A percentile compares a stretch with the other conserved stretches of the same genome.
These are phyloP conservation scores for Monoplex corrugatus DNA, from an alignment of 2,888 invertebrate species.

Conservation along the genomic window DNA sequence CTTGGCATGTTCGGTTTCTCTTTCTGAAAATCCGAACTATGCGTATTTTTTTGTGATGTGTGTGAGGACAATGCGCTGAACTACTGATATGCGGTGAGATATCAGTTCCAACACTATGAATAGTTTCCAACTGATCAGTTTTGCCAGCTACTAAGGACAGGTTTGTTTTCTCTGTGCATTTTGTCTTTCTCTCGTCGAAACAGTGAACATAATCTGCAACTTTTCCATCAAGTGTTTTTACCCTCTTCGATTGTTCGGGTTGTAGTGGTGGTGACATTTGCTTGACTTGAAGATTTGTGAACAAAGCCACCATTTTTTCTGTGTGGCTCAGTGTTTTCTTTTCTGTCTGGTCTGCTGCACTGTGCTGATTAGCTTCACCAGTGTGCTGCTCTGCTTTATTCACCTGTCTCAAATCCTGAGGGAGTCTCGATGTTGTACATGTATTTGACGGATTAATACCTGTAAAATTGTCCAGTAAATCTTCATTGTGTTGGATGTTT, in stretches of 20 bases:
- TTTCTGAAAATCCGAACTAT: neutral
- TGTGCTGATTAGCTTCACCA: too few relatives aligned
- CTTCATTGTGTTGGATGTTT: neutral
- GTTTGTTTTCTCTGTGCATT: neutral
- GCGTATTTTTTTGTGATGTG: neutral
- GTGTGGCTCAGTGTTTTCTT: neutral
- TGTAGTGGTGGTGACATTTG: neutral
- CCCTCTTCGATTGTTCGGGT: neutral
- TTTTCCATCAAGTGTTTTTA: neutral
- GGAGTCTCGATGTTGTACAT: neutral
- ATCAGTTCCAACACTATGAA: too few relatives aligned
- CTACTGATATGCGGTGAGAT: neutral
- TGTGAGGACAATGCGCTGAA: neutral
- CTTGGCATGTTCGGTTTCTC: neutral
- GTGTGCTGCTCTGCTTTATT: neutral
- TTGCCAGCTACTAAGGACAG: neutral
- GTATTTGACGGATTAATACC: too few relatives aligned
- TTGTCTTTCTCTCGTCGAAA: neutral
- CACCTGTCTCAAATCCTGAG: neutral
- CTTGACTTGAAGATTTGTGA: neutral
- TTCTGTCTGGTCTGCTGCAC: neutral
- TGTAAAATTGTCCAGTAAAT: neutral
- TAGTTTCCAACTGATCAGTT: neutral
- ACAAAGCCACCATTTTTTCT: constrained; percentile 26
- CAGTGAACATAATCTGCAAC: neutral